Evolutionary conservation across 1,140 invertebrate genomes (phyloP), one percentile per base, ranked within the genome.

Genomic region (Samia ricini): DNA sequence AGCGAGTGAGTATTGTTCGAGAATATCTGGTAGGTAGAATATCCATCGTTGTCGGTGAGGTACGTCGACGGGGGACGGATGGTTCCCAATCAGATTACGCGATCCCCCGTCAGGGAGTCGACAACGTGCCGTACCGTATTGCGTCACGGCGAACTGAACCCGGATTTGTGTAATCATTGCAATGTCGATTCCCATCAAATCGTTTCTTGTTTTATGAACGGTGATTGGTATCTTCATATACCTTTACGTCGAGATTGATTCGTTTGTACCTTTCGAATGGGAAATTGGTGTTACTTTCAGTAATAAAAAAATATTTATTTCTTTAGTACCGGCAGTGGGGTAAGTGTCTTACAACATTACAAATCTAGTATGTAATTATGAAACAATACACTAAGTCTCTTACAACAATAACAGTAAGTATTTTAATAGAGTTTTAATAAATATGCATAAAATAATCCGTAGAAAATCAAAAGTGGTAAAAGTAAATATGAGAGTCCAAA

Each of bases 11-110:
- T 52, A 4, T 52, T 10, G n/a, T 22, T 0, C 50, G 20, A 22
- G 19, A 52, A 22, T 21, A n/a, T 52, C 20, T 10, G 19, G 22
- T 22, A 4, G 36, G 18, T 42, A 42, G 10, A 42, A 22, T 52
- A 22, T 23, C 12, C 20, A 22, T 3, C 7, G 0, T 2, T 20
- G 10, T 52, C 22, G n/a, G 50, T 52, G 10, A 42, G 19, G 19
- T 20, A 7, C 50, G 50, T 22, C 50, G 50, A 23, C n/a, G 36
- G 15, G 15, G 55, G 57, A 61, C 56, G 63, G 65, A 64, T 68
- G 65, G 69, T 56, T 64, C 62, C 36, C 61, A 66, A 74, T 70
- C 63, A 64, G 64, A 75, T 75, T 69, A 71, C 36, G 26, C 65
- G 69, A 22, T 55, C 56, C 65, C 56, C 60, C 36, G 68, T 66